Evolutionary conservation across 2,113 vertebrate species (phyloP).

Genomic region (Eudyptes chrysolophus): DNA sequence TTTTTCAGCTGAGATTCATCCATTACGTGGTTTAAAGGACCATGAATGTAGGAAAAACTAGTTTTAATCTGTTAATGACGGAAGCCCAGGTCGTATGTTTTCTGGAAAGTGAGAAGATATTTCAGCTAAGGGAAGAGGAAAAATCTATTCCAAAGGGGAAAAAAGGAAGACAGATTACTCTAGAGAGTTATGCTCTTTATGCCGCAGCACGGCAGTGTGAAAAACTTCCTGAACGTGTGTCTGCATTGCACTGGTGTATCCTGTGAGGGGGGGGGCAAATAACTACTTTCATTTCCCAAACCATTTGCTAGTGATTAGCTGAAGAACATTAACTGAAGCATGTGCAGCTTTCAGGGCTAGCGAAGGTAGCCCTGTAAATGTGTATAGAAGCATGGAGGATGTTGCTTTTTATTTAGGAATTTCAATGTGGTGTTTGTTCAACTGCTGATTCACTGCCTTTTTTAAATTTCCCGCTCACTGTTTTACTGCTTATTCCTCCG

Average conservation of each 20-base stretch:
- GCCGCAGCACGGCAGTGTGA: neutral
- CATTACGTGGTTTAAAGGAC: neutral
- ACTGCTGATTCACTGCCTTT: neutral
- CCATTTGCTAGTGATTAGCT: neutral
- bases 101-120: neutral
- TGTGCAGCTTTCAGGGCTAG: neutral
- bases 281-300: neutral
- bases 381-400: neutral
- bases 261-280: neutral
- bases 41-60: neutral
- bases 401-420: neutral
- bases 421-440: neutral
- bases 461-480: neutral
- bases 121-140: neutral
- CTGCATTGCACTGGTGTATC: neutral
- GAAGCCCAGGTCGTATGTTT: neutral
- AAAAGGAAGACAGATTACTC: neutral
- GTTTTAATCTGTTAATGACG: neutral
- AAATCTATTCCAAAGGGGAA: neutral
- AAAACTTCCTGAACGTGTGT: neutral
- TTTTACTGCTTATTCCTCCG: neutral
- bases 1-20: neutral
- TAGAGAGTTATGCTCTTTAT: neutral
- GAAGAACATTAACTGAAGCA: neutral
- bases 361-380: neutral